phyloP scores from a whole-genome alignment of 2,888 invertebrate genomes.

The Neelides folsomi region DNA sequence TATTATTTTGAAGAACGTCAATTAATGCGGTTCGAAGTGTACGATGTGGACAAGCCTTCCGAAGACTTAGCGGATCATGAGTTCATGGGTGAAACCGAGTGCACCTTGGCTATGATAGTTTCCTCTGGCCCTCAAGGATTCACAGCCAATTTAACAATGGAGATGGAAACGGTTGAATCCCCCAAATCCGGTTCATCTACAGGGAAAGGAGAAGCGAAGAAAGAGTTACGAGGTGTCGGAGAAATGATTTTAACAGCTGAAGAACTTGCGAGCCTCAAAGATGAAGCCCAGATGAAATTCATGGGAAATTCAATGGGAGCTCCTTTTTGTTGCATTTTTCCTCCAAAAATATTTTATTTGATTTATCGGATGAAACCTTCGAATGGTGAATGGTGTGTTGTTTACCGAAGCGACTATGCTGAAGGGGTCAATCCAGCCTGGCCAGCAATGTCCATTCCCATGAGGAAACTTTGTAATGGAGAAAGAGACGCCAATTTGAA shows the following conservation, averaged over 20 bases:
- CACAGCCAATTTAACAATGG: constrained; percentile 33
- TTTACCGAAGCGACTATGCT: constrained; percentile 44
- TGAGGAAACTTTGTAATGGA: constrained; percentile 41
- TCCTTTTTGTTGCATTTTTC: too few relatives aligned
- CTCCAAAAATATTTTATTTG: too few relatives aligned
- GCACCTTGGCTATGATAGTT: constrained; percentile 39
- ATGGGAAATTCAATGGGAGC: too few relatives aligned
- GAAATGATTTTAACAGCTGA: constrained; percentile 36
- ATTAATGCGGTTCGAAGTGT: constrained; percentile 41
- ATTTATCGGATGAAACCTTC: too few relatives aligned
- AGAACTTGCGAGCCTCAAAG: constrained; percentile 36
- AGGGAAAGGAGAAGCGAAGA: constrained; percentile 1
- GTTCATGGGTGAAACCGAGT: constrained; percentile 42
- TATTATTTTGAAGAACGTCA: constrained; percentile 47
- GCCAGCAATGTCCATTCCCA: constrained; percentile 40
- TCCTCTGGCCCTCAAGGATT: too few relatives aligned
- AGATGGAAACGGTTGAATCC: constrained; percentile 30
- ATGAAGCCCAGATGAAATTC: constrained; percentile 37
- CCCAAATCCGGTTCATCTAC: constrained; percentile 17
- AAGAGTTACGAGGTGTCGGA: constrained; percentile 18
- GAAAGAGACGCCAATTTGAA: constrained; percentile 42
- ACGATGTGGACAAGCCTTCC: constrained; percentile 36
- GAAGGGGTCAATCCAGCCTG: constrained; percentile 45
- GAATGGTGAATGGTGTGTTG: constrained; percentile 37
- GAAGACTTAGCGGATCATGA: constrained; percentile 36